Evolutionary conservation across 2,113 vertebrate genomes (phyloP).

Genomic region (Oncorhynchus mykiss): DNA sequence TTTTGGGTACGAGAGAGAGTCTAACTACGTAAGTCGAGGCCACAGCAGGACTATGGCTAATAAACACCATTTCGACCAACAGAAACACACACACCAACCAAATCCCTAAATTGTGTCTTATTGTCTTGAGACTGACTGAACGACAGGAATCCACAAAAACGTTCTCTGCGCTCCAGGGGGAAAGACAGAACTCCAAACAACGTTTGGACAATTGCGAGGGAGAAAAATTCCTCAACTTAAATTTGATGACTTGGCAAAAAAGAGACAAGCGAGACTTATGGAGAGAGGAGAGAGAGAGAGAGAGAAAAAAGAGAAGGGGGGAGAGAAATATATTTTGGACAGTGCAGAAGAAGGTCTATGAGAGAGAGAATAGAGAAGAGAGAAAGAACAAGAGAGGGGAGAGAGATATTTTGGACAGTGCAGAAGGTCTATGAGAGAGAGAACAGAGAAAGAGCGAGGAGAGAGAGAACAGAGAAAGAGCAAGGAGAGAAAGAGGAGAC

Average conservation of each 20-base stretch:
- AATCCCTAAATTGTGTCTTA: constrained; percentile 55
- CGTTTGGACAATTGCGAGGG: constrained; percentile 43
- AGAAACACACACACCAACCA: constrained; percentile 31
- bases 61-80: too few species aligned
- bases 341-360: too few species aligned
- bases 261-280: too few species aligned
- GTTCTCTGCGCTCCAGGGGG: constrained; percentile 17
- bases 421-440: too few species aligned
- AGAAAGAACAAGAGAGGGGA: too few species aligned
- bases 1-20: too few species aligned
- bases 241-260: not conserved
- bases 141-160: constrained; percentile 51
- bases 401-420: too few species aligned
- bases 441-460: not conserved
- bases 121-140: constrained; percentile 29
- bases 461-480: not conserved
- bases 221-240: not conserved
- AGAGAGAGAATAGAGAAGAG: too few species aligned
- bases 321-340: too few species aligned
- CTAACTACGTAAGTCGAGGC: too few species aligned
- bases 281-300: accelerated
- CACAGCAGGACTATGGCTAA: too few species aligned
- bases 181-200: constrained; percentile 59
- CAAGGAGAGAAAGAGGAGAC: too few species aligned
- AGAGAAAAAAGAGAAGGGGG: not conserved